Conservation (phyloP, 64 coral and sea anemone genomes). For the Platygyra sinensis region DNA sequence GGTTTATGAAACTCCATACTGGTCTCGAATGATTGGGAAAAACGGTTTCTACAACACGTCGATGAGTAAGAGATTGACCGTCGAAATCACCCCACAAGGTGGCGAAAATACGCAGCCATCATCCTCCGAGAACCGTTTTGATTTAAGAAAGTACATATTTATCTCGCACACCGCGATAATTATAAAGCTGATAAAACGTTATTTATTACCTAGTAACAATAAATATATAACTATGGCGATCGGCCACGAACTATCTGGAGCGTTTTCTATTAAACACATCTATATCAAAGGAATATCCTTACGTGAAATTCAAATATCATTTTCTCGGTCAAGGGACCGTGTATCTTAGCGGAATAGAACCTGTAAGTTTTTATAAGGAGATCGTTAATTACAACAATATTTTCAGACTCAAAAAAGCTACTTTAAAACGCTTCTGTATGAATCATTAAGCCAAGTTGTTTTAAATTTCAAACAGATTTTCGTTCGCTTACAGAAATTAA, state of each 20-base stretch:
- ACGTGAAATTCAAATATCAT: background rate
- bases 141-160: conserved; percentile 12
- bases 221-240: too few relatives aligned
- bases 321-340: background rate
- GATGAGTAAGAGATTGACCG: conserved; percentile 74
- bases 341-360: background rate
- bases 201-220: background rate
- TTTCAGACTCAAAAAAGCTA: too few relatives aligned
- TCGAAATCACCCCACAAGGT: conserved; percentile 67
- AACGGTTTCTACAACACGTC: conserved; percentile 63
- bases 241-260: background rate
- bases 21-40: background rate
- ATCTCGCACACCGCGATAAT: background rate
- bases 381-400: too few relatives aligned
- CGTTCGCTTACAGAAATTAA: background rate
- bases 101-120: conserved; percentile 73
- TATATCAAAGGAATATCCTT: background rate
- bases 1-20: conserved; percentile 11
- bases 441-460: too few relatives aligned
- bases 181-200: background rate
- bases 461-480: background rate
- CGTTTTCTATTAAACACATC: background rate
- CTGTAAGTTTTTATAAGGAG: background rate
- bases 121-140: conserved; percentile 68
- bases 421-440: too few relatives aligned